A percentile compares a stretch with the other conserved stretches of the same genome.
phyloP scores from a whole-genome alignment of 2,888 invertebrate species.

The Drosophila paranaensis region DNA sequence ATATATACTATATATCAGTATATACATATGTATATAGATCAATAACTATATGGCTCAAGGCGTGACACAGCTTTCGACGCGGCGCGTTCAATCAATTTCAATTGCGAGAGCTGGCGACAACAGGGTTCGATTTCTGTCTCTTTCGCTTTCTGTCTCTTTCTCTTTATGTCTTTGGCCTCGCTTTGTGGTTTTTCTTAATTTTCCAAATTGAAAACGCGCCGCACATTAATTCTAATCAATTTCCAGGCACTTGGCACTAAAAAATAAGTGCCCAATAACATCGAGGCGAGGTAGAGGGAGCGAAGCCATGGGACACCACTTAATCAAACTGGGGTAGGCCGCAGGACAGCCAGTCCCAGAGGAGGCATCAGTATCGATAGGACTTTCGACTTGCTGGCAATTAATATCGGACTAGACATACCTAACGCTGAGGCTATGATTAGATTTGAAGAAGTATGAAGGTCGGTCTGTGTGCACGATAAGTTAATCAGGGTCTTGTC shows the following conservation, averaged over 20 bases:
- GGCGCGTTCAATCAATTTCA: constrained; percentile 53
- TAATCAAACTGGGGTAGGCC: constrained; percentile 50
- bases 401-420: constrained; percentile 43
- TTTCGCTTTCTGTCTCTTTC: background rate
- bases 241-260: constrained; percentile 62
- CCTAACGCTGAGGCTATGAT: constrained; percentile 24
- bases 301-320: constrained; percentile 59
- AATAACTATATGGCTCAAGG: constrained; percentile 14
- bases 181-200: constrained; percentile 38
- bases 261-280: constrained; percentile 49
- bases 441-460: constrained; percentile 53
- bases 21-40: constrained; percentile 1
- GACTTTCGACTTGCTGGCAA: constrained; percentile 47
- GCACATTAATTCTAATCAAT: constrained; percentile 78
- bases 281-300: background rate
- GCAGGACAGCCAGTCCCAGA: constrained; percentile 24
- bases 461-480: constrained; percentile 17
- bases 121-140: constrained; percentile 9
- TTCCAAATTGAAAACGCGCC: constrained; percentile 63
- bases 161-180: background rate
- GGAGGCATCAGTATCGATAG: constrained; percentile 34
- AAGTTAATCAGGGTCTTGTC: constrained; percentile 50
- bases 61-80: constrained; percentile 45
- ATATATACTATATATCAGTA: constrained; percentile 35
- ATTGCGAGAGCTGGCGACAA: constrained; percentile 16